Base-by-base conservation (phyloP, 2,113 vertebrate genomes). In the Alectura lathami region DNA sequence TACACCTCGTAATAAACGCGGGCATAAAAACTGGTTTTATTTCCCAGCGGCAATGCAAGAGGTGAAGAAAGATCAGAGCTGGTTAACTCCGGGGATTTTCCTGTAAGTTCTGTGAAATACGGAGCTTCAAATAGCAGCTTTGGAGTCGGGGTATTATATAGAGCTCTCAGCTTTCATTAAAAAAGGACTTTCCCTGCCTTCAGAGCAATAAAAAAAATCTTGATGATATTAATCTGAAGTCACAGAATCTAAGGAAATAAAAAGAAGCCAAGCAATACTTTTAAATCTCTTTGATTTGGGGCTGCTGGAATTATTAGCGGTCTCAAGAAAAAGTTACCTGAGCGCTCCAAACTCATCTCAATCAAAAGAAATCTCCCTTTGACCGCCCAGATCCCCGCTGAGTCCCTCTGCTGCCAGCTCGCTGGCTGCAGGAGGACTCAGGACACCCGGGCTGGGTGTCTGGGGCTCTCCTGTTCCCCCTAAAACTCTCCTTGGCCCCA, bases 101-200 rank as follows among this genome's bases (percentile, higher is more conserved):
- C 1, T 68, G 16, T 50, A 56, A 74, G n/a, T 91, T 83, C 72
- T 48, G 34, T 40, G 79, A 82, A 89, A 89, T 66, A 67, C 4
- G 2, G 59, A 40, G 63, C 83, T 94, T 84, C 56, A 91, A 47
- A 78, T 7, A 56, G 64, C 80, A 59, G 80, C 64, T 94, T 90
- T 5, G 7, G 60, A 91, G 64, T 29, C 30, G 20, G 48, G 51
- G 59, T 67, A 90, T 72, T 88, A 90, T 62, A 50, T 11, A 62
- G 38, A 90, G 86, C 88, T 90, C 23, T 3, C 48, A 42, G 91
- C 83, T 94, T 96, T 95, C 79, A 90, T 96, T 94, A 93, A 88
- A 88, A 79, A 94, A 86, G 75, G 90, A 74, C 83, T 86, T 94
- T 32, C 73, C 68, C 13, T 86, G 87, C 47, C 76, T 89, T 88